phyloP scores from a whole-genome alignment of 2,797 vertebrate genomes.

The Cirrhinus mrigala region DNA sequence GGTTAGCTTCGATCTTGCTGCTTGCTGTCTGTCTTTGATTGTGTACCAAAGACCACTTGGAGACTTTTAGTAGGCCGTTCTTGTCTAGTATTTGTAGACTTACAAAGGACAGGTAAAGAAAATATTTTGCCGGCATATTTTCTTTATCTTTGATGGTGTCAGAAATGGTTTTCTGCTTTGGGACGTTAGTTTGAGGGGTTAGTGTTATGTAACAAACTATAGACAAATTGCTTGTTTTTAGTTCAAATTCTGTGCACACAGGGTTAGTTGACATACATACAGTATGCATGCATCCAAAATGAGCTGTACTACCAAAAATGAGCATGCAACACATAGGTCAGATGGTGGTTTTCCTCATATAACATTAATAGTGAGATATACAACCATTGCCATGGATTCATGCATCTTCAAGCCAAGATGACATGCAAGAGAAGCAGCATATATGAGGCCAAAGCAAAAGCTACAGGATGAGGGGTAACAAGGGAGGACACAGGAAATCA shows the following conservation, averaged over 20 bases:
- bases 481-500: slow-evolving; percentile 61
- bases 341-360: slow-evolving; percentile 29
- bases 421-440: slow-evolving; percentile 60
- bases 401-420: slow-evolving; percentile 13
- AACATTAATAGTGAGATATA: slow-evolving; percentile 39
- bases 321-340: slow-evolving; percentile 74
- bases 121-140: slow-evolving; percentile 68
- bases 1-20: slow-evolving; percentile 32
- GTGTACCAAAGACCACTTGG: slow-evolving; percentile 34
- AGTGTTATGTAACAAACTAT: slow-evolving; percentile 61
- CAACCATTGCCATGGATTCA: slow-evolving; percentile 39
- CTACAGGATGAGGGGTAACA: slow-evolving; percentile 46
- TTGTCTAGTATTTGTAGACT: slow-evolving; percentile 15
- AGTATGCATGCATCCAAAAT: slow-evolving; percentile 76
- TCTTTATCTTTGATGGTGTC: slow-evolving; percentile 69
- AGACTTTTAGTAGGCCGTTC: slow-evolving; percentile 27
- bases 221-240: slow-evolving; percentile 51
- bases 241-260: slow-evolving; percentile 43
- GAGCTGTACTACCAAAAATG: slow-evolving; percentile 68
- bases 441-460: slow-evolving; percentile 53
- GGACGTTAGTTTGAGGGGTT: slow-evolving; percentile 58
- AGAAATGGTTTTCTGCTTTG: slow-evolving; percentile 61
- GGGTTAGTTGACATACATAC: slow-evolving; percentile 56
- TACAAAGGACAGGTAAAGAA: slow-evolving; percentile 66
- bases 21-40: slow-evolving; percentile 38